Percentiles rank a stretch among this genome's conserved stretches.
phyloP scores from a whole-genome alignment of 2,797 vertebrate species.

The Pipistrellus nathusii region DNA sequence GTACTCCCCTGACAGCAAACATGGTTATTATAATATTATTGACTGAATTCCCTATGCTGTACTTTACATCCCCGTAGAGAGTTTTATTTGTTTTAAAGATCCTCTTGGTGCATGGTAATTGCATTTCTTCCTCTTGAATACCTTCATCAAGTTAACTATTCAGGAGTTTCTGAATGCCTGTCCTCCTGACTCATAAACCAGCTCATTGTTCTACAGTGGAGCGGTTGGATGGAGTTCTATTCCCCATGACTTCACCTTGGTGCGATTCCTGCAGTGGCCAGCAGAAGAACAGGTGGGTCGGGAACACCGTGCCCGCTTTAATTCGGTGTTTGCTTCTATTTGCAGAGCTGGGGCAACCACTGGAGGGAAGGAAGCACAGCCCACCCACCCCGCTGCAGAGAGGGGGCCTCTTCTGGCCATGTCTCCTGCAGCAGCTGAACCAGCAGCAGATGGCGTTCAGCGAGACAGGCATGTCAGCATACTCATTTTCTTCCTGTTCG shows the following conservation, averaged over 20 bases:
- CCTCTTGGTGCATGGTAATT: constrained; percentile 35
- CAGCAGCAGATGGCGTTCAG: constrained; percentile 62
- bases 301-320: constrained; percentile 30
- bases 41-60: neutral
- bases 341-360: constrained; percentile 73
- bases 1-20: neutral
- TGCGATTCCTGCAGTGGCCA: constrained; percentile 19
- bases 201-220: neutral
- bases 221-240: neutral
- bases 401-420: constrained; percentile 76
- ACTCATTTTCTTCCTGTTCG: constrained; percentile 88
- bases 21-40: neutral
- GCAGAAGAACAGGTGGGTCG: neutral
- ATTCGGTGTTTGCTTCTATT: constrained; percentile 77
- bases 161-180: constrained; percentile 55
- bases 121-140: constrained; percentile 51
- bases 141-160: constrained; percentile 54
- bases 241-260: neutral
- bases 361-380: neutral
- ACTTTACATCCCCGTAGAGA: neutral
- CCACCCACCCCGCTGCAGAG: neutral
- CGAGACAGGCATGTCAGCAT: constrained; percentile 79
- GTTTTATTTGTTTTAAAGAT: constrained; percentile 34
- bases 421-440: constrained; percentile 81
- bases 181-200: constrained; percentile 62